Evolutionary conservation across 2,797 vertebrate species (phyloP).

Genomic region (Vespertilio murinus): DNA sequence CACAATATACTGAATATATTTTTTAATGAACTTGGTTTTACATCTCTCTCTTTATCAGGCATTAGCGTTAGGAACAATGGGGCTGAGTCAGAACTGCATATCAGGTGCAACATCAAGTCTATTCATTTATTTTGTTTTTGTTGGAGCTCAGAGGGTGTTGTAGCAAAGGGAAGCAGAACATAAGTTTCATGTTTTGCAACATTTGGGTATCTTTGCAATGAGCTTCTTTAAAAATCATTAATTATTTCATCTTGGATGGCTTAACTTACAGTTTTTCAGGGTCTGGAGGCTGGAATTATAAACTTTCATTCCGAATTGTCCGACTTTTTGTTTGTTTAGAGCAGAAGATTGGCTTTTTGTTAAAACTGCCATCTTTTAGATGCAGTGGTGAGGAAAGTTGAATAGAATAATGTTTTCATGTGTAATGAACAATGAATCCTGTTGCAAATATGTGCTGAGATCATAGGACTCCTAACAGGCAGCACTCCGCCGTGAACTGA

Average conservation of each 20-base stretch:
- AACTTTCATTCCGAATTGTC: constrained; percentile 9
- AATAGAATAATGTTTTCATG: not conserved
- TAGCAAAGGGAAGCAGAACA: constrained; percentile 53
- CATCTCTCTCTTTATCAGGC: not conserved
- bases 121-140: constrained; percentile 61
- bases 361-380: not conserved
- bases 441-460: not conserved
- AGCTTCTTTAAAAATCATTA: constrained; percentile 72
- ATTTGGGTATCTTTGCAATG: constrained; percentile 59
- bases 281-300: constrained; percentile 6
- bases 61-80: constrained; percentile 63
- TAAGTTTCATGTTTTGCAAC: constrained; percentile 61
- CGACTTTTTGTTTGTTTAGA: not conserved
- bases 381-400: not conserved
- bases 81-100: constrained; percentile 59
- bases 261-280: constrained; percentile 63
- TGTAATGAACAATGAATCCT: not conserved
- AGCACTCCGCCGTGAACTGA: rapidly evolving
- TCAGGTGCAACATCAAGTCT: constrained; percentile 64
- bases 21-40: constrained; percentile 3
- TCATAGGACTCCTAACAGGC: not conserved
- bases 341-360: not conserved
- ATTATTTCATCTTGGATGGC: constrained; percentile 64
- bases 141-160: constrained; percentile 61
- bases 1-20: not conserved